phyloP scores from a whole-genome alignment of 2,888 invertebrate genomes.

The Andrena hattorfiana region DNA sequence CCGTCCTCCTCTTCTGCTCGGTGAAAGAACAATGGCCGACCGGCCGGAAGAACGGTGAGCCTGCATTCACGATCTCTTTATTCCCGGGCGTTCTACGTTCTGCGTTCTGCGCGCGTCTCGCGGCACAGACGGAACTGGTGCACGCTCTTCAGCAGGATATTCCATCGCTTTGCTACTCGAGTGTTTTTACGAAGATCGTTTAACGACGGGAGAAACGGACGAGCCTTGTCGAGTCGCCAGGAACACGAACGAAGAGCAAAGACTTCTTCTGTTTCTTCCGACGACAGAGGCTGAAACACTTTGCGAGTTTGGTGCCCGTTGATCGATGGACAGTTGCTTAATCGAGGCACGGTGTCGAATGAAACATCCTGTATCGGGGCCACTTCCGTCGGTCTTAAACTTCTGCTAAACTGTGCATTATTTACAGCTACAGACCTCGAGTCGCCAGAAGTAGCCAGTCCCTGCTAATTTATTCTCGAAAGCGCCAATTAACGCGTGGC shows the following conservation, averaged over 20 bases:
- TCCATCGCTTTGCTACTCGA: neutral
- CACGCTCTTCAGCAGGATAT: neutral
- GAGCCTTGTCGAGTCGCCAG: too few species aligned
- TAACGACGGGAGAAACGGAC: neutral
- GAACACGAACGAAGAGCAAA: neutral
- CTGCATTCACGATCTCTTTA: constrained; percentile 63
- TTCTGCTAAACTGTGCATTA: constrained; percentile 33
- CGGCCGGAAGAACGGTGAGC: constrained; percentile 83
- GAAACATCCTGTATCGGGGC: constrained; percentile 5
- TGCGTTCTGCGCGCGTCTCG: neutral
- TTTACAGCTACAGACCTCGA: constrained; percentile 43
- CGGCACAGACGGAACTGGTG: constrained; percentile 48
- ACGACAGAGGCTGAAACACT: too few species aligned
- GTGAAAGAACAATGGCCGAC: constrained; percentile 76
- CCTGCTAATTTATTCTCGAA: neutral
- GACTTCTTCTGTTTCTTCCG: neutral
- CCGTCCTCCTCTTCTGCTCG: constrained; percentile 70
- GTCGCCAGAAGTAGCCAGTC: constrained; percentile 22
- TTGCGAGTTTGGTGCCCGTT: too few species aligned
- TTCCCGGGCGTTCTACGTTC: constrained; percentile 1
- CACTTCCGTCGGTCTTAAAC: constrained; percentile 42
- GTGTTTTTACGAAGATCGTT: neutral
- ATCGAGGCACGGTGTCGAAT: too few species aligned
- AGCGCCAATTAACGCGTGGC: neutral
- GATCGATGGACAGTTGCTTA: too few species aligned